Evolutionary conservation across 2,113 vertebrate genomes (phyloP).

Genomic region (Erinaceus europaeus): DNA sequence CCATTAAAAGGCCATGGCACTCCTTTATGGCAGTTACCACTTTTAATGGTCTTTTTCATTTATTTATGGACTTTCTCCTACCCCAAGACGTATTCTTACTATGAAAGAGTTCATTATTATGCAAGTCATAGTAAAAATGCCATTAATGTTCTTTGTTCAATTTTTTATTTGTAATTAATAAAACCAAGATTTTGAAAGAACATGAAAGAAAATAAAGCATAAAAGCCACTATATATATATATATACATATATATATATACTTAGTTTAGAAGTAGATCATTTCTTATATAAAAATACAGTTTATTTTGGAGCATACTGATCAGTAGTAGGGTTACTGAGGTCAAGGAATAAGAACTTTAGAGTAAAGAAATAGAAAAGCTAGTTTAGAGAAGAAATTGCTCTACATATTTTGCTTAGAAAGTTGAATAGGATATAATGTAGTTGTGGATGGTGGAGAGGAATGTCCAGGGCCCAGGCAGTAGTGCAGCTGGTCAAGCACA

Average conservation of each 20-base stretch:
- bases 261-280: neutral
- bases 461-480: too few relatives aligned
- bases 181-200: neutral
- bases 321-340: neutral
- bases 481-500: too few relatives aligned
- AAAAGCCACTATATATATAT: too few relatives aligned
- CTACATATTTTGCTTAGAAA: neutral
- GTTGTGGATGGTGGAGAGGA: too few relatives aligned
- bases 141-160: neutral
- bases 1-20: neutral
- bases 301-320: neutral
- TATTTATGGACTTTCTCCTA: neutral
- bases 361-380: neutral
- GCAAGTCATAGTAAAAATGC: neutral
- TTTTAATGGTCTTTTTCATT: neutral
- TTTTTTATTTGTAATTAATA: neutral
- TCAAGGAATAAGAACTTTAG: slow-evolving; percentile 5
- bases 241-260: neutral
- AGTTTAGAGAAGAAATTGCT: neutral
- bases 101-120: neutral
- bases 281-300: neutral
- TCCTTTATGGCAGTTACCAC: neutral
- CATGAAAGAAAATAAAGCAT: neutral
- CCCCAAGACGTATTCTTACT: neutral
- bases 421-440: neutral